These are phyloP conservation scores for Pterostichus madidus DNA, from an alignment of 2,888 invertebrate species.

Conservation along the genomic window DNA sequence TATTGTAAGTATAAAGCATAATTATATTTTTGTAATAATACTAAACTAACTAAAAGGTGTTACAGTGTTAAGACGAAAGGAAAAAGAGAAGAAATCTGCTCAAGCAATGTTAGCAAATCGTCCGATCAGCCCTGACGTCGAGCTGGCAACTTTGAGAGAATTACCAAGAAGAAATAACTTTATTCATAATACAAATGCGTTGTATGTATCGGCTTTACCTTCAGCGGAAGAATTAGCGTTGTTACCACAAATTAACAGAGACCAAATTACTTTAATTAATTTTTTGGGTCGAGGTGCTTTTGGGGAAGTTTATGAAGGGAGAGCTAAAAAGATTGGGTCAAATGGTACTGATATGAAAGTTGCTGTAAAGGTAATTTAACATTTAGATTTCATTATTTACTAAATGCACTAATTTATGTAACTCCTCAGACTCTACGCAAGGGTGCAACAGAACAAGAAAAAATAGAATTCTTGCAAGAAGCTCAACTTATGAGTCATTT, in stretches of 20 bases:
- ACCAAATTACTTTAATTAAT: slow-evolving; percentile 91
- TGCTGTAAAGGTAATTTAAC: slow-evolving; percentile 89
- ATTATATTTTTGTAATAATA: slow-evolving; percentile 27
- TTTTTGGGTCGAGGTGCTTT: slow-evolving; percentile 98
- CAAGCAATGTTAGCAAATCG: slow-evolving; percentile 78
- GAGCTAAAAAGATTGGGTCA: slow-evolving; percentile 83
- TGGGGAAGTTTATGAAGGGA: slow-evolving; percentile 97
- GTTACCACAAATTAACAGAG: slow-evolving; percentile 90
- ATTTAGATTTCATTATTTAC: neutral
- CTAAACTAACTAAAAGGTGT: slow-evolving; percentile 45
- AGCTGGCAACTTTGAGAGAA: slow-evolving; percentile 91
- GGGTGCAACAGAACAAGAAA: slow-evolving; percentile 93
- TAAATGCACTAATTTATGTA: too few relatives aligned
- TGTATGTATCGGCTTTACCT: slow-evolving; percentile 84
- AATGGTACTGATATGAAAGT: slow-evolving; percentile 83
- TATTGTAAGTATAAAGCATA: slow-evolving; percentile 77
- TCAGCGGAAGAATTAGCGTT: slow-evolving; percentile 82
- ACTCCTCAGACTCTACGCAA: slow-evolving; percentile 89
- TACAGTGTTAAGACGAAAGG: slow-evolving; percentile 68
- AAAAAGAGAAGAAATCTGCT: slow-evolving; percentile 85
- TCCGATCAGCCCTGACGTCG: slow-evolving; percentile 85
- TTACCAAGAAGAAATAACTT: slow-evolving; percentile 86
- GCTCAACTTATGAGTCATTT: slow-evolving; percentile 98
- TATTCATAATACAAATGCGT: slow-evolving; percentile 90
- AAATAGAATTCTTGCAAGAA: slow-evolving; percentile 96